Evolutionary conservation across 2,113 vertebrate species (phyloP).

Genomic region (Heptranchias perlo): DNA sequence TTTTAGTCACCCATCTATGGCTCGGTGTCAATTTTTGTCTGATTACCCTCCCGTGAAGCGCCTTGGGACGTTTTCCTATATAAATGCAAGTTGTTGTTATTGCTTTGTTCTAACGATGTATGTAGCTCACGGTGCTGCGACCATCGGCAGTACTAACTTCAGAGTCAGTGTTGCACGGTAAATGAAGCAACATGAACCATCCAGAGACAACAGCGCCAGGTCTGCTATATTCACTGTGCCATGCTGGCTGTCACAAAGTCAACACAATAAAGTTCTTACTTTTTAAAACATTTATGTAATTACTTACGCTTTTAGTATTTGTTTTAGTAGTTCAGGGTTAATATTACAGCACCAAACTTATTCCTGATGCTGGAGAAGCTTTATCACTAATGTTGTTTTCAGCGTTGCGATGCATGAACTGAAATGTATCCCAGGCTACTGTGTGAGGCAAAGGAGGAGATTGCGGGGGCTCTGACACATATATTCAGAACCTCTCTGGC

Average conservation of each 20-base stretch:
- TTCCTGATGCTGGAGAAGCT: neutral
- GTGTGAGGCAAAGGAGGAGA: no score
- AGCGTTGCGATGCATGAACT: neutral
- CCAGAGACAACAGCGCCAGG: neutral
- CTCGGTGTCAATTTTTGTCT: neutral
- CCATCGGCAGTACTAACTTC: neutral
- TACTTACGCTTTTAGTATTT: neutral
- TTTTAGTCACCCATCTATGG: neutral
- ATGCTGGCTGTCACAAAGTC: neutral
- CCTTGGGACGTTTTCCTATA: neutral
- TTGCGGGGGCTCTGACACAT: no score
- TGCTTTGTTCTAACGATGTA: neutral
- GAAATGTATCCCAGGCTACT: no score
- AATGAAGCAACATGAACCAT: neutral
- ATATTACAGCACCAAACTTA: neutral
- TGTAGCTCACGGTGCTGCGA: neutral
- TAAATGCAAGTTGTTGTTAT: neutral
- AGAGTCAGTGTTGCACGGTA: neutral
- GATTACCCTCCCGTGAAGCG: neutral
- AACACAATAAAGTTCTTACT: neutral
- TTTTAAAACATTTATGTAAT: neutral
- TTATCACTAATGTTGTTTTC: neutral
- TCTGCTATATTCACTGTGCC: neutral
- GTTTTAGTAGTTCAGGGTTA: neutral
- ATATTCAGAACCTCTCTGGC: no score